A percentile compares a stretch with the other conserved stretches of the same genome.
Conservation (phyloP, 2,888 invertebrate species). For the Ephialtes manifestator region DNA sequence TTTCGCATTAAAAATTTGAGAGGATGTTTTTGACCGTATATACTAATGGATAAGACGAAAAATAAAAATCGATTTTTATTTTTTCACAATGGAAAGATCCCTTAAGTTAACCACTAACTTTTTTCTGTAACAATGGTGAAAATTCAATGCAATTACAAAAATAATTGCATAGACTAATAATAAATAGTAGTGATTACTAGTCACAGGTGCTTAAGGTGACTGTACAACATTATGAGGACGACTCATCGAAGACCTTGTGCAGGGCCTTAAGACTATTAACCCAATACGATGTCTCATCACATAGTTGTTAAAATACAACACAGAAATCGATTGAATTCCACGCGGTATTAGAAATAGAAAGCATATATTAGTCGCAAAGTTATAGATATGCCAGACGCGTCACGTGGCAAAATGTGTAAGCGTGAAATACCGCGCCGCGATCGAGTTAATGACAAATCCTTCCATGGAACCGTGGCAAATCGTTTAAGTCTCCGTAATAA, state of each 20-base stretch:
- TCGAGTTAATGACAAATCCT: conserved; percentile 26
- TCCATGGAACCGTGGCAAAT: conserved; percentile 9
- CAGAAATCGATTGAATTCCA: conserved; percentile 23
- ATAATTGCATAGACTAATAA: background rate
- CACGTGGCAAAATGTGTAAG: background rate
- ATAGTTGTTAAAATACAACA: background rate
- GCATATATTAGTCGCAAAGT: background rate
- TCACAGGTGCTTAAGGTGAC: conserved; percentile 36
- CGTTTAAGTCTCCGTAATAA: conserved; percentile 8
- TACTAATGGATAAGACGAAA: too few species aligned
- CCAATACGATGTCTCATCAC: background rate
- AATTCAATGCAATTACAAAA: background rate
- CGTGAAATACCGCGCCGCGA: background rate
- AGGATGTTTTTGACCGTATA: too few species aligned
- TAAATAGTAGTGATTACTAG: background rate
- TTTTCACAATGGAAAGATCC: too few species aligned
- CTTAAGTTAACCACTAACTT: too few species aligned
- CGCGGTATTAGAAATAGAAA: background rate
- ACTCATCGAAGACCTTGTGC: conserved; percentile 26
- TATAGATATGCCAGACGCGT: background rate
- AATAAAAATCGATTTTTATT: too few species aligned
- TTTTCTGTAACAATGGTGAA: too few species aligned
- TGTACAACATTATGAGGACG: conserved; percentile 30
- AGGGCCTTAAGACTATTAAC: background rate
- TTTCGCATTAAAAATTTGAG: too few species aligned